Evolutionary conservation across 30 jellyfish, hydroid and myxozoan genomes (phyloP).

Genomic region (Turritopsis rubra): DNA sequence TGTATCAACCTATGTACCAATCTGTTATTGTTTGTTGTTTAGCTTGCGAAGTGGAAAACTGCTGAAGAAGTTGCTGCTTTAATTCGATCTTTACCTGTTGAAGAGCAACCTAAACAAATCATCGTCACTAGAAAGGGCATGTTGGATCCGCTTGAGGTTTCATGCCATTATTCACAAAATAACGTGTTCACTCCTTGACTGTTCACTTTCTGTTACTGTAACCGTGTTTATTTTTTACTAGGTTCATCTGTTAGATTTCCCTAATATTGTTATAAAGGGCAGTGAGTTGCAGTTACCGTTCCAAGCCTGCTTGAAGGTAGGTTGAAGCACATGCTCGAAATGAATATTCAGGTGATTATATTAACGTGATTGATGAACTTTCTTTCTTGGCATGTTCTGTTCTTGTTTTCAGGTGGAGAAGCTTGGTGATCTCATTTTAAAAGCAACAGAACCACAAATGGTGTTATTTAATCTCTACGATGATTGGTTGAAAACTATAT

Average conservation of each 20-base stretch:
- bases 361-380: not conserved
- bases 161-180: too few relatives aligned
- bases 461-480: constrained; percentile 95
- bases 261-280: constrained; percentile 99
- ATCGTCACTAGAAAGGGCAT: constrained; percentile 98
- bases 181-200: too few relatives aligned
- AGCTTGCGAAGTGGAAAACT: constrained; percentile 99
- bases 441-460: constrained; percentile 99
- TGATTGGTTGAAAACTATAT: constrained; percentile 98
- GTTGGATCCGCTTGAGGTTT: constrained; percentile 99
- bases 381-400: not conserved
- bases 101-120: constrained; percentile 99
- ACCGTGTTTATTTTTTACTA: not conserved
- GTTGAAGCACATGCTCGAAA: not conserved
- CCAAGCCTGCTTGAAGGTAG: constrained; percentile 98
- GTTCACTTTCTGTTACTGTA: not conserved
- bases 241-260: constrained; percentile 99
- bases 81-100: constrained; percentile 99
- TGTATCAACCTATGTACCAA: not conserved
- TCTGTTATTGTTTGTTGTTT: not conserved
- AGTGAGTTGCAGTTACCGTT: constrained; percentile 98
- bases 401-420: constrained; percentile 77
- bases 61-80: constrained; percentile 99
- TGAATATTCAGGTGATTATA: not conserved
- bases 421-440: constrained; percentile 96